Conservation (phyloP, 2,797 vertebrate species). For the Rhincodon typus region DNA sequence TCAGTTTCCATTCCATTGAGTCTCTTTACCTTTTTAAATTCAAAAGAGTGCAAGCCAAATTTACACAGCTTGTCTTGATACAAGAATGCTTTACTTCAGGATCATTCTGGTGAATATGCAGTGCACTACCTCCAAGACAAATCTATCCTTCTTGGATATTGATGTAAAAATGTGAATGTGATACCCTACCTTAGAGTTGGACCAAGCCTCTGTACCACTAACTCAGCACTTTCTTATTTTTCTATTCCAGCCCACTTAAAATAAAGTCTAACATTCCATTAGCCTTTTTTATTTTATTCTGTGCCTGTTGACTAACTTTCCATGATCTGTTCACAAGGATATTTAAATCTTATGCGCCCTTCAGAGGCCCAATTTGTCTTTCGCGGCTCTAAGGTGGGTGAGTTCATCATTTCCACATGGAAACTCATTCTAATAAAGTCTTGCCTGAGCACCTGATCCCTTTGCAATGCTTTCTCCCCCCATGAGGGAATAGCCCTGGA, state of each 20-base stretch:
- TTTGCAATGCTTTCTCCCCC: background rate
- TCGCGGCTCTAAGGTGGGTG: background rate
- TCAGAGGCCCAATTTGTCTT: background rate
- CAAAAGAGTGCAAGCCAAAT: background rate
- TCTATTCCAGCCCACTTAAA: background rate
- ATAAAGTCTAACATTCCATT: background rate
- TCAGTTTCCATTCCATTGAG: background rate
- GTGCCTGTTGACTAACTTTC: background rate
- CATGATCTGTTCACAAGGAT: background rate
- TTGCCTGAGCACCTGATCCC: background rate
- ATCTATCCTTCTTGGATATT: background rate
- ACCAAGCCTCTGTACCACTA: background rate
- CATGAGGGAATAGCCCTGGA: background rate
- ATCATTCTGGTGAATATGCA: background rate
- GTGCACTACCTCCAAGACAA: background rate
- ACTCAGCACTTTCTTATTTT: background rate
- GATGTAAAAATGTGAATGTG: background rate
- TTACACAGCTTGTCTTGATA: background rate
- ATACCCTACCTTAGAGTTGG: background rate
- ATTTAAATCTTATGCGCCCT: background rate
- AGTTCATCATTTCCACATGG: background rate
- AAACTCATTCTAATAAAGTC: background rate
- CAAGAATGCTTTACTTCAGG: background rate
- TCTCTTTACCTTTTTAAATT: background rate
- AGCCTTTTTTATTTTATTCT: background rate